Evolutionary conservation across 2,113 vertebrate genomes (phyloP), one percentile per base, ranked within the genome.

Genomic region (Ornithorhynchus anatinus): DNA sequence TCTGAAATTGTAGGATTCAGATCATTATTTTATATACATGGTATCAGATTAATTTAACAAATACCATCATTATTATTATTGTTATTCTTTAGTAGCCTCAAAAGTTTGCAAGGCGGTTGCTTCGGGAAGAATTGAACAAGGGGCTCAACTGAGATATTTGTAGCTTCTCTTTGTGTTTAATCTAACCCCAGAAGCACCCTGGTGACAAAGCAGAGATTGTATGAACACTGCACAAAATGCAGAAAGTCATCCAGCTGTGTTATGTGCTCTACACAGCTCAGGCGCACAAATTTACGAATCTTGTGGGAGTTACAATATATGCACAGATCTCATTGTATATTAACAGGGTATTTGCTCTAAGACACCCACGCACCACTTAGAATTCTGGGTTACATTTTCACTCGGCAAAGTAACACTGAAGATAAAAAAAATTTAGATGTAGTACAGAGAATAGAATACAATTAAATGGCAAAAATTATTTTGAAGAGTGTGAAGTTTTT

Each of bases 311-410:
- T 66, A 66, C 76, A 79, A 79, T 79, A 67, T 59, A 75, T 75
- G 66, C 52, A 73, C 33, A 84, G 58, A 69, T 57, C 62, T 39
- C 35, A 29, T 70, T 75, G 57, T 79, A 60, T 81, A 63, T 74
- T 78, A 79, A 77, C 47, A 77, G 83, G 77, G 66, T 75, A 48
- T 45, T 37, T 69, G 52, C 62, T 64, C 59, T 63, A 66, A 50
- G 45, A 72, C 72, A 53, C 85, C 66, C 57, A 84, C 80, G 61
- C 40, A 79, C 22, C 23, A 77, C 43, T 77, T 63, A 87, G 62
- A 75, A 85, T 36, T 42, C 43, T 72, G 57, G 56, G 57, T 75
- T 63, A 59, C 75, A 69, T 79, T 77, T 81, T 79, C 69, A n/a
- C 77, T 48, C n/a, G 72, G 37, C 39, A 60, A 78, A 79, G 58